A percentile compares a stretch with the other conserved stretches of the same genome.
These are phyloP conservation scores for Acanthoscelides obtectus DNA, from an alignment of 2,888 invertebrate genomes.

Conservation along the genomic window DNA sequence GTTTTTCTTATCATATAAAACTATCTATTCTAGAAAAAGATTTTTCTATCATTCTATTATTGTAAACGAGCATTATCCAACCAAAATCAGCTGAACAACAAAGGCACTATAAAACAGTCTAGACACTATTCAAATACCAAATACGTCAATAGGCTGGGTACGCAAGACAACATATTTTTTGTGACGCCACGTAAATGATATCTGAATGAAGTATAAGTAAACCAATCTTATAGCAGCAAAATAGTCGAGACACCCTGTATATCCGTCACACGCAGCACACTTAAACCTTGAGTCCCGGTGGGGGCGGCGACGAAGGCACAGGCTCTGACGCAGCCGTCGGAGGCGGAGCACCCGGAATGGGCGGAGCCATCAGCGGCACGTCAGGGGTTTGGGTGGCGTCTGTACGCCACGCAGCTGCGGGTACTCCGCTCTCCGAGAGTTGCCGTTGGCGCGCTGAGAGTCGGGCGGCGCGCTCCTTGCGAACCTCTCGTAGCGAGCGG, in stretches of 20 bases:
- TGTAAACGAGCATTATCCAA: neutral
- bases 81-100: neutral
- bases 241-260: neutral
- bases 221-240: neutral
- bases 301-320: neutral
- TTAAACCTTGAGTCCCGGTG: neutral
- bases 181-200: too few relatives aligned
- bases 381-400: constrained; percentile 7
- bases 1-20: too few relatives aligned
- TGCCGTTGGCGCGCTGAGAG: constrained; percentile 29
- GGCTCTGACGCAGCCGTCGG: neutral
- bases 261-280: too few relatives aligned
- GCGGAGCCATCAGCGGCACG: constrained; percentile 1
- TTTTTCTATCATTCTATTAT: neutral
- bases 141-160: too few relatives aligned
- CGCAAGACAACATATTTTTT: too few relatives aligned
- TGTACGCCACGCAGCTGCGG: too few relatives aligned
- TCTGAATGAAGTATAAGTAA: neutral
- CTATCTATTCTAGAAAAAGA: too few relatives aligned
- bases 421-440: constrained; percentile 6
- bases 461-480: constrained; percentile 38
- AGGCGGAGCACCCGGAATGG: constrained; percentile 2
- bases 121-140: too few relatives aligned
- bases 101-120: neutral
- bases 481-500: constrained; percentile 54